Conservation (phyloP, 2,113 vertebrate species). For the Clarias macrocephalus region DNA sequence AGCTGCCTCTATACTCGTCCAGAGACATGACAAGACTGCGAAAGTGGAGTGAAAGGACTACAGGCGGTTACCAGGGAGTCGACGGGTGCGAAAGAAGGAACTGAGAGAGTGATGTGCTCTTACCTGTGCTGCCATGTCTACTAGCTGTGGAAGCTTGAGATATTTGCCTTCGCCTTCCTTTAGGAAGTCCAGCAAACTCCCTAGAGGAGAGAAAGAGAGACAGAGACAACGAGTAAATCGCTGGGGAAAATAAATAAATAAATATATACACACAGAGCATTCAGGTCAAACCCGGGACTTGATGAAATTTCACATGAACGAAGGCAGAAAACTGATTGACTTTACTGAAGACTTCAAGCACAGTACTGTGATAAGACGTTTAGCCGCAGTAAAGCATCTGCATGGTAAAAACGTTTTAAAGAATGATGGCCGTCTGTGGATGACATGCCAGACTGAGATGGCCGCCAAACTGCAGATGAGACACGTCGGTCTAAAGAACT, state of each 20-base stretch:
- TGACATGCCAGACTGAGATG: too few species aligned
- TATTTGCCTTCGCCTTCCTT: conserved; percentile 96
- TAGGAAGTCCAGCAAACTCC: conserved; percentile 94
- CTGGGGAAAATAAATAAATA: not conserved
- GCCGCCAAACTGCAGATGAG: too few species aligned
- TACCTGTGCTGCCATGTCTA: conserved; percentile 99
- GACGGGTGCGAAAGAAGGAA: not conserved
- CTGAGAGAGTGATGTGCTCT: conserved; percentile 8
- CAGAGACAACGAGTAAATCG: conserved; percentile 18
- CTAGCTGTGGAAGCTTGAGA: conserved; percentile 94
- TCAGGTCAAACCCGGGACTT: too few species aligned
- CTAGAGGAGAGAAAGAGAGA: conserved; percentile 65
- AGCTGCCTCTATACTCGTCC: not conserved
- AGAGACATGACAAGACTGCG: not conserved
- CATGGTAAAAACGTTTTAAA: too few species aligned
- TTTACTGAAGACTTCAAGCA: too few species aligned
- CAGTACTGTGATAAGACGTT: too few species aligned
- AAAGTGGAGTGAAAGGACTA: not conserved
- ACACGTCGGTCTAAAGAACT: too few species aligned
- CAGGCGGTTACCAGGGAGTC: not conserved
- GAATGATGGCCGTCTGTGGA: too few species aligned
- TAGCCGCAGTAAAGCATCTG: too few species aligned
- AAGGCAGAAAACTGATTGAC: too few species aligned
- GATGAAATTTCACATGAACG: too few species aligned
- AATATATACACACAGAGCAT: not conserved